These are phyloP conservation scores for Elanus axillaris DNA, from an alignment of 2,113 vertebrate species.

Conservation along the genomic window DNA sequence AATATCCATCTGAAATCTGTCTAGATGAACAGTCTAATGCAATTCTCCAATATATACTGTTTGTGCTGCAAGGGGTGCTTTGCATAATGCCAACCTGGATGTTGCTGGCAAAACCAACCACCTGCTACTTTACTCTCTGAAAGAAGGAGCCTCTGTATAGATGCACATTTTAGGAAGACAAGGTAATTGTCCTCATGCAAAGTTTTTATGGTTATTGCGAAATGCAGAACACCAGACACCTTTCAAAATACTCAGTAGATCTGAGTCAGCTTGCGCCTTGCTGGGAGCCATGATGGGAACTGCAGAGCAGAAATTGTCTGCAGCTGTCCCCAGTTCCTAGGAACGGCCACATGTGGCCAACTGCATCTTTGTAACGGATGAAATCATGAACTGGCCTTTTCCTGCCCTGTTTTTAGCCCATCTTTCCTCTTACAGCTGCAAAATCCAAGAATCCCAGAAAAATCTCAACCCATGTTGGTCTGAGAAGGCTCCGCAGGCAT, in stretches of 20 bases:
- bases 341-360: accelerated
- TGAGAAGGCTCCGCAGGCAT: not conserved
- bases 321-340: not conserved
- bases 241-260: not conserved
- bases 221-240: not conserved
- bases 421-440: not conserved
- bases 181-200: not conserved
- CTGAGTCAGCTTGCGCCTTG: not conserved
- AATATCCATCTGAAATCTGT: not conserved
- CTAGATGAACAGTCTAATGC: not conserved
- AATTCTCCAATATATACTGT: not conserved
- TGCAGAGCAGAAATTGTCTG: not conserved
- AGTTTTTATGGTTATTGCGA: not conserved
- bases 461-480: not conserved
- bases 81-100: not conserved
- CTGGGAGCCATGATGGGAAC: not conserved
- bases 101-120: not conserved
- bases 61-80: not conserved
- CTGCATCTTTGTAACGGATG: accelerated
- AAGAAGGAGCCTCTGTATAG: not conserved
- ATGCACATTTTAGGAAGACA: not conserved
- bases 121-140: not conserved
- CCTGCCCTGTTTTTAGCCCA: accelerated
- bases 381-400: not conserved
- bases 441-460: not conserved